These are phyloP conservation scores for Sycophila sp. DNA, from an alignment of 1,140 invertebrate species.

Conservation along the genomic window DNA sequence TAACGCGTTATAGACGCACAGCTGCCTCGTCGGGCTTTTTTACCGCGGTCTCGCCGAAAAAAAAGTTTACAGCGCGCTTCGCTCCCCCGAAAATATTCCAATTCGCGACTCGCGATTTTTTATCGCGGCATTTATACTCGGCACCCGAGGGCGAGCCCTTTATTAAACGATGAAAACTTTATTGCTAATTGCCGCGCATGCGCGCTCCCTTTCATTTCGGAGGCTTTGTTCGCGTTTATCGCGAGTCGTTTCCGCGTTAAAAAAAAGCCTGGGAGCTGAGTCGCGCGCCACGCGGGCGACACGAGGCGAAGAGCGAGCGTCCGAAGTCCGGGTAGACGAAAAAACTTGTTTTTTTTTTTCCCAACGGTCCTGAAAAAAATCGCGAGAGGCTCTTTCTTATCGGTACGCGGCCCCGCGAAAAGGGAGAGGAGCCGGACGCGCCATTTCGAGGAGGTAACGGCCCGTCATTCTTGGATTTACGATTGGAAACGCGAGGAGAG, in stretches of 20 bases:
- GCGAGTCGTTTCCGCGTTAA: conserved; percentile 25
- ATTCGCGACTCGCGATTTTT: conserved; percentile 54
- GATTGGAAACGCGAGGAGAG: conserved; percentile 51
- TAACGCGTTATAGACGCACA: conserved; percentile 10
- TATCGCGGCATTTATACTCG: conserved; percentile 61
- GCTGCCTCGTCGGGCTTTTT: no score
- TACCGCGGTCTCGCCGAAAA: conserved; percentile 18
- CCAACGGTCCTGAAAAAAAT: background rate
- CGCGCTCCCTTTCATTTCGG: background rate
- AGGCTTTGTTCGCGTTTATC: conserved; percentile 25
- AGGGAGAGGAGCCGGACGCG: conserved; percentile 16
- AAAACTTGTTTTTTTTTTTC: no score
- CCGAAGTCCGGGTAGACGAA: no score
- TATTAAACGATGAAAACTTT: conserved; percentile 65
- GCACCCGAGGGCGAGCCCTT: conserved; percentile 47
- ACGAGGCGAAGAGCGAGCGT: background rate
- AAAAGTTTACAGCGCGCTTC: no score
- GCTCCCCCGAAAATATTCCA: conserved; percentile 26
- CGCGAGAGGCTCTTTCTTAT: background rate
- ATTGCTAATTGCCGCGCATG: conserved; percentile 61
- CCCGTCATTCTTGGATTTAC: conserved; percentile 52
- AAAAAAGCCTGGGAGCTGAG: background rate
- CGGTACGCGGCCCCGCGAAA: background rate
- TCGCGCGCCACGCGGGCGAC: no score
- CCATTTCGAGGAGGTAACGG: conserved; percentile 40